phyloP scores from a whole-genome alignment of 2,888 invertebrate genomes.

The Tipula vernalis region DNA sequence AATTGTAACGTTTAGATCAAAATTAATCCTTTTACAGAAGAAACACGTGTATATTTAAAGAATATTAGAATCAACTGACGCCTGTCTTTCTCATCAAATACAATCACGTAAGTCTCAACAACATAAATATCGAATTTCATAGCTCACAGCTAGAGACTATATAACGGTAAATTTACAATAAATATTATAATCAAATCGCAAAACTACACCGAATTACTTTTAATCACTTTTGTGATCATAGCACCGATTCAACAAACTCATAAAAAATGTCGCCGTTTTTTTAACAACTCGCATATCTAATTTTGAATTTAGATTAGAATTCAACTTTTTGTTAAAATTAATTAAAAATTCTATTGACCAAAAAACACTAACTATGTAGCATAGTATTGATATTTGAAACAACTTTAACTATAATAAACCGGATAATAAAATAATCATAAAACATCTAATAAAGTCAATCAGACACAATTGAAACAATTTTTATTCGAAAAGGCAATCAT shows the following conservation, averaged over 20 bases:
- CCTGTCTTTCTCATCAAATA: too few relatives aligned
- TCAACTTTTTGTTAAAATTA: not conserved
- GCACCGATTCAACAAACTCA: not conserved
- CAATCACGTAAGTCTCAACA: not conserved
- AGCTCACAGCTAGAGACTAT: not conserved
- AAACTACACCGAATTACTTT: not conserved
- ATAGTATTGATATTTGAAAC: not conserved
- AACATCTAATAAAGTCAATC: not conserved
- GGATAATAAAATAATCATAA: constrained; percentile 4
- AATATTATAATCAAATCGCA: not conserved
- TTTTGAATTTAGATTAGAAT: not conserved
- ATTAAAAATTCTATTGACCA: not conserved
- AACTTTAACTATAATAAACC: not conserved
- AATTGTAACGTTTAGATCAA: too few relatives aligned
- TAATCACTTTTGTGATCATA: not conserved
- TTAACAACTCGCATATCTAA: not conserved
- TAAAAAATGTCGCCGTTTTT: not conserved
- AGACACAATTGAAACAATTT: constrained; percentile 4
- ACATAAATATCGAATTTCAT: not conserved
- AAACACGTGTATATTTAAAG: too few relatives aligned
- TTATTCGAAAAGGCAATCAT: not conserved
- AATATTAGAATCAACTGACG: too few relatives aligned
- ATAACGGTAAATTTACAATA: not conserved
- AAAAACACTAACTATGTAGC: not conserved
- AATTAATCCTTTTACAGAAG: too few relatives aligned